phyloP scores from a whole-genome alignment of 1,140 invertebrate species.

The Drosophila athabasca region DNA sequence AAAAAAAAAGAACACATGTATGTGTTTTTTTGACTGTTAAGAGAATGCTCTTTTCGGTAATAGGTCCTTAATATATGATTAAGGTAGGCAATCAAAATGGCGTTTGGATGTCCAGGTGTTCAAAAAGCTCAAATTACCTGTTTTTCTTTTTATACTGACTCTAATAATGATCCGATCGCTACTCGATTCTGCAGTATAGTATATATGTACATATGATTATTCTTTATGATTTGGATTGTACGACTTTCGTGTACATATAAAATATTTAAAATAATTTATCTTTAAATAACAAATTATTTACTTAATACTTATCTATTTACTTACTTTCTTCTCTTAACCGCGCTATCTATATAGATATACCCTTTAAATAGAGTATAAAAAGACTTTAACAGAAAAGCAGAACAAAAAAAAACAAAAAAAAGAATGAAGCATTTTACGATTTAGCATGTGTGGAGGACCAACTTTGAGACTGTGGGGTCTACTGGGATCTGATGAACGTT shows the following conservation, averaged over 20 bases:
- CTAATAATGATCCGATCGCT: no score
- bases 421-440: constrained; percentile 71
- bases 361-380: constrained; percentile 21
- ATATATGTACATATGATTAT: no score
- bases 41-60: neutral
- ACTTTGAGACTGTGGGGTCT: constrained; percentile 11
- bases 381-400: constrained; percentile 55
- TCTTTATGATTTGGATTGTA: no score
- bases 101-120: neutral
- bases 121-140: no score
- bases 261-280: no score
- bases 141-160: neutral
- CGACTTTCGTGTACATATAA: no score
- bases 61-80: no score
- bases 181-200: no score
- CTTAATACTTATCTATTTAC: no score
- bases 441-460: constrained; percentile 57
- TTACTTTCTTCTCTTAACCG: neutral
- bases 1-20: neutral
- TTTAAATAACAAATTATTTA: no score
- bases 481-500: constrained; percentile 16
- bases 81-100: no score
- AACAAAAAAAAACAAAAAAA: constrained; percentile 28
- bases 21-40: neutral
- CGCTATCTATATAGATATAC: neutral